phyloP scores from a whole-genome alignment of 2,888 invertebrate genomes.

The Corbicula japonica region DNA sequence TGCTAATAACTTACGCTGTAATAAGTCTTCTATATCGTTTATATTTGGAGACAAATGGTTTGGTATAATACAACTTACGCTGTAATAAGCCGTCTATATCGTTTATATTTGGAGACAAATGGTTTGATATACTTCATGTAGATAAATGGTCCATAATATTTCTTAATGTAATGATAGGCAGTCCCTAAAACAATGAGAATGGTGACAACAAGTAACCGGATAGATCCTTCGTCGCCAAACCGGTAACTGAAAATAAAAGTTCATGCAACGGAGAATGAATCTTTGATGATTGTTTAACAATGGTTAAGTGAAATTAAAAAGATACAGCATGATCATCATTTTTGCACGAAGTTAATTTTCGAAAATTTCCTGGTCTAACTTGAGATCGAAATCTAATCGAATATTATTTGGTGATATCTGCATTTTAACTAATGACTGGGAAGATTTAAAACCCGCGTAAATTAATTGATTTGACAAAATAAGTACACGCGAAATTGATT shows the following conservation, averaged over 20 bases:
- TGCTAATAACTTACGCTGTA: constrained; percentile 53
- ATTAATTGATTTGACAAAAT: no score
- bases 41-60: constrained; percentile 30
- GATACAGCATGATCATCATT: no score
- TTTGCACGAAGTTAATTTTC: no score
- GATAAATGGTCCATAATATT: constrained; percentile 45
- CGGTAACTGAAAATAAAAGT: constrained; percentile 33
- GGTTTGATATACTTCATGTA: constrained; percentile 39
- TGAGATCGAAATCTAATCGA: no score
- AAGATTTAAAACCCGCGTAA: no score
- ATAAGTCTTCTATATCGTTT: constrained; percentile 39
- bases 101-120: constrained; percentile 10
- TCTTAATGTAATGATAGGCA: constrained; percentile 54
- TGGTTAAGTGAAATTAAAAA: no score
- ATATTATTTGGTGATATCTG: no score
- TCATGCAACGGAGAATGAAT: no score
- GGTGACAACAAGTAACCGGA: constrained; percentile 68
- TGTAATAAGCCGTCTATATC: constrained; percentile 39
- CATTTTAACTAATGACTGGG: no score
- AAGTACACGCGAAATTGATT: no score
- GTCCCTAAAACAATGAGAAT: constrained; percentile 53
- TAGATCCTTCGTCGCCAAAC: constrained; percentile 70
- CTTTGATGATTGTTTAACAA: no score
- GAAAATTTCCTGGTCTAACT: no score
- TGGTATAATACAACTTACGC: constrained; percentile 49